Conservation (phyloP, 2,888 invertebrate species). For the Folsomia manolachei region DNA sequence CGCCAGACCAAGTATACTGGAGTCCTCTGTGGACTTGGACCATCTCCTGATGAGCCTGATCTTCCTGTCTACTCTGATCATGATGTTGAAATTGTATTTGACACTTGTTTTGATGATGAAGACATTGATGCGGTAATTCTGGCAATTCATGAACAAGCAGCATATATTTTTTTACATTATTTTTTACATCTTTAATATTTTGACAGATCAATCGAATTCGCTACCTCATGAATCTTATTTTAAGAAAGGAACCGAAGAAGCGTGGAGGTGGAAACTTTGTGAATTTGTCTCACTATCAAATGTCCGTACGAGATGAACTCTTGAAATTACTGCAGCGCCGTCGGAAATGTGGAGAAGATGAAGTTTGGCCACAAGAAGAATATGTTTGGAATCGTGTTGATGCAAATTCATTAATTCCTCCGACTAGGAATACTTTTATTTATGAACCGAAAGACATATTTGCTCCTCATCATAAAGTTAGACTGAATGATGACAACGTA, state of each 20-base stretch:
- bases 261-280: not conserved
- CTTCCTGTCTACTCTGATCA: slow-evolving; percentile 71
- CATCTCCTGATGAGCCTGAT: slow-evolving; percentile 54
- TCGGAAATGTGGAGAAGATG: slow-evolving; percentile 33
- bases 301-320: slow-evolving; percentile 25
- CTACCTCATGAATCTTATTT: slow-evolving; percentile 67
- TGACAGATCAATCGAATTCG: slow-evolving; percentile 75
- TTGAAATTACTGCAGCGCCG: slow-evolving; percentile 30
- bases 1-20: slow-evolving; percentile 63
- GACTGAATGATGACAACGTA: slow-evolving; percentile 19
- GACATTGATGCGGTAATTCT: slow-evolving; percentile 66
- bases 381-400: slow-evolving; percentile 42
- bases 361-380: slow-evolving; percentile 45
- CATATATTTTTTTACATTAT: not conserved
- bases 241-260: slow-evolving; percentile 55
- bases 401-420: slow-evolving; percentile 6
- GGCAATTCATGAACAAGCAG: slow-evolving; percentile 13
- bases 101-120: slow-evolving; percentile 66
- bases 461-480: slow-evolving; percentile 37
- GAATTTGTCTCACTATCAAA: slow-evolving; percentile 35
- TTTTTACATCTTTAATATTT: slow-evolving; percentile 27
- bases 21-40: slow-evolving; percentile 82
- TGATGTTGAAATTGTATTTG: slow-evolving; percentile 77
- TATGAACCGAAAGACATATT: slow-evolving; percentile 43
- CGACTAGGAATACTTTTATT: slow-evolving; percentile 17